Conservation (phyloP, 2,797 vertebrate species). For the Pseudomugil tenellus region DNA sequence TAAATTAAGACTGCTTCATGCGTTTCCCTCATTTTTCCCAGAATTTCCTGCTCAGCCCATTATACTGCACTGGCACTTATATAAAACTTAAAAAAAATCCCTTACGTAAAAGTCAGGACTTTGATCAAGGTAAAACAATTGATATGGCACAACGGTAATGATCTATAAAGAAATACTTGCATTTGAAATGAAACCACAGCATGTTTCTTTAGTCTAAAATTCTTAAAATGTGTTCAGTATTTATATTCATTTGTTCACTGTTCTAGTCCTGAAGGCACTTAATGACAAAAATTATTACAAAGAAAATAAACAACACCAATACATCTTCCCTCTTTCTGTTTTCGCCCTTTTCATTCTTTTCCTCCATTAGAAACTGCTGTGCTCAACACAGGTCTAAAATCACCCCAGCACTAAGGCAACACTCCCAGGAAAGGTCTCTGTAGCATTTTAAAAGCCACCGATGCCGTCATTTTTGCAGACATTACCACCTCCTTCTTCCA, state of each 20-base stretch:
- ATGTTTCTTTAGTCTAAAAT: slow-evolving; percentile 74
- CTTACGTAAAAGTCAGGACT: slow-evolving; percentile 64
- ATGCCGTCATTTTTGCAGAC: slow-evolving; percentile 35
- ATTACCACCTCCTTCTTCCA: slow-evolving; percentile 28
- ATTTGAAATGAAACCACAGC: slow-evolving; percentile 86
- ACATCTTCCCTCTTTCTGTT: slow-evolving; percentile 45
- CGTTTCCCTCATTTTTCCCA: slow-evolving; percentile 74
- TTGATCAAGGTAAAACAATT: slow-evolving; percentile 72
- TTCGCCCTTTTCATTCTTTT: slow-evolving; percentile 36
- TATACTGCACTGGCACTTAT: slow-evolving; percentile 67
- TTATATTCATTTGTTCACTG: slow-evolving; percentile 69
- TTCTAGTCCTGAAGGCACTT: slow-evolving; percentile 92
- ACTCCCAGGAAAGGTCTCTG: slow-evolving; percentile 20
- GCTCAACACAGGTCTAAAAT: slow-evolving; percentile 84
- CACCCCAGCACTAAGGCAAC: slow-evolving; percentile 31
- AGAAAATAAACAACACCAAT: slow-evolving; percentile 65
- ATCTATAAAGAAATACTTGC: slow-evolving; percentile 69
- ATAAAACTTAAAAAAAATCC: slow-evolving; percentile 51
- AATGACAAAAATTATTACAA: slow-evolving; percentile 73
- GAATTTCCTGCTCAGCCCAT: slow-evolving; percentile 64
- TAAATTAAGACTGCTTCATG: slow-evolving; percentile 75
- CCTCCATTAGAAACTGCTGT: slow-evolving; percentile 66
- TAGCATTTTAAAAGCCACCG: slow-evolving; percentile 18
- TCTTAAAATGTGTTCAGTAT: slow-evolving; percentile 69
- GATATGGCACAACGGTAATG: slow-evolving; percentile 71